Base-by-base conservation (phyloP, 2,113 vertebrate genomes). In the Barnardius zonarius region DNA sequence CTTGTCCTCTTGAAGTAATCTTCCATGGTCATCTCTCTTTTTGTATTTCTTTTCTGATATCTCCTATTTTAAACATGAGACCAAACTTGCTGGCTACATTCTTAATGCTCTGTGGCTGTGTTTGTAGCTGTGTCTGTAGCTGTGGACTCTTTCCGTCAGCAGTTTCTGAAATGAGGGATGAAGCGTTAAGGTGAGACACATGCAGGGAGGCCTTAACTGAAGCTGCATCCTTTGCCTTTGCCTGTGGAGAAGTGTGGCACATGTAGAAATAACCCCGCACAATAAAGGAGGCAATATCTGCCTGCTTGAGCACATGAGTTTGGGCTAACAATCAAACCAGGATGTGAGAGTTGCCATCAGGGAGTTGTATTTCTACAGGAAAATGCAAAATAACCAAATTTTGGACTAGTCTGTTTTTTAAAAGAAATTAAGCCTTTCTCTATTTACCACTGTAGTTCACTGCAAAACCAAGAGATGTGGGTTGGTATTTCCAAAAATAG, bases 291-390 rank as follows among this genome's bases (percentile, higher is more conserved):
- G 63, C 30, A 44, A 0, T 57, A 44, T 14, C 43, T 76, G 27
- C 39, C 15, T 6, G 4, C 7, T 15, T 0, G 3, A 67, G n/a
- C 35, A 27, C 1, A 0, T 43, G 61, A 8, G 4, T 76, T 82
- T 59, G 43, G 23, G 17, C 52, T 88, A 28, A 76, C 43, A 39
- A 88, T 83, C 68, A 72, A 83, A 59, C 16, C 18, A 24, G 37
- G 9, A 2, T n/a, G 39, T 48, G 35, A 70, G 44, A 68, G 20
- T 25, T 69, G 19, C 62, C 73, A 83, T 52, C 57, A 49, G 37
- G 37, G 48, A 89, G 1, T 41, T 3, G 0, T 31, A 10, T 72
- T 81, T 66, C 15, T 41, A 57, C 16, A 74, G 22, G 9, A 67
- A 70, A 66, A 49, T 14, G 10, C 25, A 74, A 77, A 92, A 67